These are phyloP conservation scores for Taurulus bubalis DNA, from an alignment of 2,113 vertebrate genomes.

Conservation along the genomic window DNA sequence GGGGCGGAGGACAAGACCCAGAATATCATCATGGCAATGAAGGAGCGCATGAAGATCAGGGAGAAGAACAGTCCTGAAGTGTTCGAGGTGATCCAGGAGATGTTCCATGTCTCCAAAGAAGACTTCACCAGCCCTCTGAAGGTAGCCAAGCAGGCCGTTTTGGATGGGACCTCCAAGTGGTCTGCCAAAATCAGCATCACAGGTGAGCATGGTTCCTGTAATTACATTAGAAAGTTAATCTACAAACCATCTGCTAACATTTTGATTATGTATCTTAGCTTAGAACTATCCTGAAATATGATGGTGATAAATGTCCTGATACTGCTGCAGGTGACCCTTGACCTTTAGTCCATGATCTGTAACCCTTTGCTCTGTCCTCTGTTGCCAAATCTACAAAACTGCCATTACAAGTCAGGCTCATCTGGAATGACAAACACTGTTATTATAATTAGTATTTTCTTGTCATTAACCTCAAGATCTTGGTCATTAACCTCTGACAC, in stretches of 20 bases:
- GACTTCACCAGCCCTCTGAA: constrained; percentile 91
- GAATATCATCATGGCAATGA: constrained; percentile 98
- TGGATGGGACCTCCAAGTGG: constrained; percentile 99
- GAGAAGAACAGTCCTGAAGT: constrained; percentile 97
- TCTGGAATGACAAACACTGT: constrained; percentile 30
- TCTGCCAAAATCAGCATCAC: constrained; percentile 98
- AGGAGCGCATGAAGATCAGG: constrained; percentile 97
- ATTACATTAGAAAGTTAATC: neutral
- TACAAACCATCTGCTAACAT: neutral
- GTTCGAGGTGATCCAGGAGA: constrained; percentile 95
- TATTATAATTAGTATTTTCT: constrained; percentile 34
- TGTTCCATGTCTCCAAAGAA: constrained; percentile 94
- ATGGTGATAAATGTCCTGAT: neutral
- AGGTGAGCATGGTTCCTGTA: constrained; percentile 80
- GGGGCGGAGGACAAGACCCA: constrained; percentile 98
- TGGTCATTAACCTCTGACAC: constrained; percentile 46
- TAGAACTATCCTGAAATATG: neutral
- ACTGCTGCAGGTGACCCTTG: constrained; percentile 1
- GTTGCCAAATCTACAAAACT: constrained; percentile 27
- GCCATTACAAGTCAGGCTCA: constrained; percentile 1
- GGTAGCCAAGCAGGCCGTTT: constrained; percentile 93
- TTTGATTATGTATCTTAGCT: neutral
- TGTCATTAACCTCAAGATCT: constrained; percentile 31
- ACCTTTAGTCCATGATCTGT: constrained; percentile 22
- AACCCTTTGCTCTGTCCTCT: neutral